Base-by-base conservation (phyloP, 2,797 vertebrate genomes). In the Acipenser oxyrinchus region DNA sequence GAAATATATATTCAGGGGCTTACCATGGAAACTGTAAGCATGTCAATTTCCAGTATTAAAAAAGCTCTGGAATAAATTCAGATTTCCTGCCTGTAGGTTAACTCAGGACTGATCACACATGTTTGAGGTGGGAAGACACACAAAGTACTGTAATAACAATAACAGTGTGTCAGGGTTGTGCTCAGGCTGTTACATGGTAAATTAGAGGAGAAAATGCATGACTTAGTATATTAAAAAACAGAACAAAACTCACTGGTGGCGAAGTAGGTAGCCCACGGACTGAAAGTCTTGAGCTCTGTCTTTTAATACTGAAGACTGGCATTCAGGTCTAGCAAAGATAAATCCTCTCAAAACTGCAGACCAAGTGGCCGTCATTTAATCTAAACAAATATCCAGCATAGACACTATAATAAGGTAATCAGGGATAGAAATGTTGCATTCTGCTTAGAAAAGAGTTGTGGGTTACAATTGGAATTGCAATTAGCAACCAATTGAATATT, bases 21-120 rank as follows among this genome's bases (percentile, higher is more conserved):
- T 87, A 86, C 84, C 83, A 84, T 87, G 80, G 87, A 81, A 87
- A 88, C 83, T 84, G 83, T 85, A 84, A 77, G 84, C 84, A 88
- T 87, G 85, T 87, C 85, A 87, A 86, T 84, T 88, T 87, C 81
- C 82, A 84, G 84, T 84, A 68, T 84, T 86, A 75, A 77, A 83
- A 77, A 81, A 77, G 83, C 82, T 86, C 79, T 78, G 77, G 77
- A 82, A 79, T 86, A 83, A 85, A 86, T 78, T 84, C 79, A 85
- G 82, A 82, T 76, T 76, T 72, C 75, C 71, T 85, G 84, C 85
- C 83, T 74, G 78, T 86, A 84, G 83, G 84, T 86, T 74, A 85
- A 76, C 82, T 79, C 74, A 65, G 62, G 57, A 73, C 77, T 79
- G 80, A 79, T 84, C 79, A 78, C 83, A 81, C 74, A 83, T 82